Conservation (phyloP, 2,113 vertebrate species). For the Porphyrio hochstetteri region DNA sequence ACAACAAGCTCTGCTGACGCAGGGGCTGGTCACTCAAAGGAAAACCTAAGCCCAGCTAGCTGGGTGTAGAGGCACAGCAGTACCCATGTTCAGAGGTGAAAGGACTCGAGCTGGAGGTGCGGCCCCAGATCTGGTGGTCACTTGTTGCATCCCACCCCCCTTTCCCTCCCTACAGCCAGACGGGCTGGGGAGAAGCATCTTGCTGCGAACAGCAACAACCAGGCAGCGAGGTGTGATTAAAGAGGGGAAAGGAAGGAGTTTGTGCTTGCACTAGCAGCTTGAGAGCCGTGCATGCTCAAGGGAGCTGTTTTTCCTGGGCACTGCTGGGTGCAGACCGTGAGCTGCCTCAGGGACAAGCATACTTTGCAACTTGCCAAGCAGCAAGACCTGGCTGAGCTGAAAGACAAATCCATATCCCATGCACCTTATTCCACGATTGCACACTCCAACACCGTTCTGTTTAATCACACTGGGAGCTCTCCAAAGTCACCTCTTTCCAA, state of each 20-base stretch:
- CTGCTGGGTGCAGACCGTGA: neutral
- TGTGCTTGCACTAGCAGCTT: neutral
- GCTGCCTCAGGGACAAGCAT: neutral
- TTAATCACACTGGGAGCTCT: neutral
- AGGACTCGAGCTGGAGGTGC: neutral
- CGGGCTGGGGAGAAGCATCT: neutral
- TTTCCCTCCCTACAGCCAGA: neutral
- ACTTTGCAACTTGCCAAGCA: neutral
- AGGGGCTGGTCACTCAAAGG: neutral
- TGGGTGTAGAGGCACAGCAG: neutral
- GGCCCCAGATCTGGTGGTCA: neutral
- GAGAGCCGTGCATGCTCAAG: neutral
- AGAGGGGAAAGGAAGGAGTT: neutral
- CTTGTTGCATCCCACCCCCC: neutral
- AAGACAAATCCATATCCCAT: neutral
- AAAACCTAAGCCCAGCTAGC: fast-evolving
- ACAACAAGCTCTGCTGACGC: fast-evolving
- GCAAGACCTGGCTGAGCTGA: neutral
- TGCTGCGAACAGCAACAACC: neutral
- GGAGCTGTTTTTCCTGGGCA: neutral
- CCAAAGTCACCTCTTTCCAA: neutral
- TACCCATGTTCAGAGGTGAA: neutral
- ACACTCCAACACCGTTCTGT: neutral
- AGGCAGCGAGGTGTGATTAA: neutral
- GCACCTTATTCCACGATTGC: neutral